Evolutionary conservation across 2,113 vertebrate species (phyloP).

Genomic region (Myiagra hebetior): DNA sequence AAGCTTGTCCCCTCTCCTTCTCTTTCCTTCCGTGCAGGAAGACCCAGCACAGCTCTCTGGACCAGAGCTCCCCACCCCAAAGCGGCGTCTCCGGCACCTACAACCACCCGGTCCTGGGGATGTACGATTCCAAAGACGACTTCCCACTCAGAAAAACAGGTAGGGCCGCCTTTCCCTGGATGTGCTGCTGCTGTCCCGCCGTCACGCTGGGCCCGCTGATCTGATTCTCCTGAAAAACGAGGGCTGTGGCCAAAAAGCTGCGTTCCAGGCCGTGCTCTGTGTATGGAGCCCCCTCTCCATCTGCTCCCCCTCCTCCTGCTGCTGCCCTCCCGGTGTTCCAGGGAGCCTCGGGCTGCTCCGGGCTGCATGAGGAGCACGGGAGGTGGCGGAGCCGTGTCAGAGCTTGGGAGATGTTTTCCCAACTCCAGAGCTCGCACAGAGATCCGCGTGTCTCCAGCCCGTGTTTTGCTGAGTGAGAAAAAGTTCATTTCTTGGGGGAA

Average conservation of each 20-base stretch:
- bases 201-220: rapidly evolving
- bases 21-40: constrained; percentile 77
- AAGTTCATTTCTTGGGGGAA: not conserved
- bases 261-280: not conserved
- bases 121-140: constrained; percentile 96
- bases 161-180: not conserved
- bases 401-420: not conserved
- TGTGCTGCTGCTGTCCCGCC: not conserved
- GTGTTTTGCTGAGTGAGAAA: not conserved
- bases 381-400: not conserved
- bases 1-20: not conserved
- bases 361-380: rapidly evolving
- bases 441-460: not conserved
- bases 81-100: constrained; percentile 85
- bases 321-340: not conserved
- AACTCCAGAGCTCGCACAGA: not conserved
- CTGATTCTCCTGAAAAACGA: no score
- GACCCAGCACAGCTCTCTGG: constrained; percentile 96
- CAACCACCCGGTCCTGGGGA: constrained; percentile 90
- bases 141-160: constrained; percentile 98
- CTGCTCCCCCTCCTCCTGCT: not conserved
- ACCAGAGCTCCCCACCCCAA: constrained; percentile 96
- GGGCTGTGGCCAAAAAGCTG: not conserved
- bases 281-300: not conserved
- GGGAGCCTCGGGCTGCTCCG: not conserved